Evolutionary conservation across 2,888 invertebrate genomes (phyloP).

Genomic region (Linnaemya vulpina): DNA sequence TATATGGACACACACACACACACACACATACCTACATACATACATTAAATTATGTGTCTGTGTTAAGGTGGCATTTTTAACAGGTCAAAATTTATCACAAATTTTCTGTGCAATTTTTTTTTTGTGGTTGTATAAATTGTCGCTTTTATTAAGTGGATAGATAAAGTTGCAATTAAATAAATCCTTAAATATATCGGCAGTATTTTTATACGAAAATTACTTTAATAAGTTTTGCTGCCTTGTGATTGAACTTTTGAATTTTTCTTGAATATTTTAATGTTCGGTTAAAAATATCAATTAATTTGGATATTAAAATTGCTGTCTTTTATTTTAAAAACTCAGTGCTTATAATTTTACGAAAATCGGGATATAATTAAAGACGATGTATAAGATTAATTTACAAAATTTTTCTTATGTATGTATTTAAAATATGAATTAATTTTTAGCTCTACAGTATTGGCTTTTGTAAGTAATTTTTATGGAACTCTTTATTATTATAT

Average conservation of each 20-base stretch:
- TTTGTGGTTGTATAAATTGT: conserved; percentile 9
- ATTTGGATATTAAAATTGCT: too few relatives aligned
- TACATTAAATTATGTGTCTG: conserved; percentile 47
- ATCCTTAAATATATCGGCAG: neutral
- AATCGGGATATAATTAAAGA: too few relatives aligned
- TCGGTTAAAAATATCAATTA: neutral
- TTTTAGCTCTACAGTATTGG: too few relatives aligned
- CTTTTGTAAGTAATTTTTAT: too few relatives aligned
- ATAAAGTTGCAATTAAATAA: conserved; percentile 20
- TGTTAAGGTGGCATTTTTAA: conserved; percentile 64
- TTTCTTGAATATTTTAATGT: neutral
- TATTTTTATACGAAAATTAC: neutral
- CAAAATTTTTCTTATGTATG: too few relatives aligned
- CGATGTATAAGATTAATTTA: too few relatives aligned
- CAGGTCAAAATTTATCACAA: conserved; percentile 68
- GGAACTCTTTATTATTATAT: too few relatives aligned
- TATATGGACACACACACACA: too few relatives aligned
- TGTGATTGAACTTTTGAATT: neutral
- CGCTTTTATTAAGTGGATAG: neutral
- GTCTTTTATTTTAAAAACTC: too few relatives aligned
- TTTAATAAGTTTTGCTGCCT: neutral
- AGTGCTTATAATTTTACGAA: too few relatives aligned
- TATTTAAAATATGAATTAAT: too few relatives aligned
- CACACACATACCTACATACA: neutral
- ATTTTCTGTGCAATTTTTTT: conserved; percentile 29